Evolutionary conservation across 2,888 invertebrate genomes (phyloP), one percentile per base, ranked within the genome.

Genomic region (Dasypogon diadema): DNA sequence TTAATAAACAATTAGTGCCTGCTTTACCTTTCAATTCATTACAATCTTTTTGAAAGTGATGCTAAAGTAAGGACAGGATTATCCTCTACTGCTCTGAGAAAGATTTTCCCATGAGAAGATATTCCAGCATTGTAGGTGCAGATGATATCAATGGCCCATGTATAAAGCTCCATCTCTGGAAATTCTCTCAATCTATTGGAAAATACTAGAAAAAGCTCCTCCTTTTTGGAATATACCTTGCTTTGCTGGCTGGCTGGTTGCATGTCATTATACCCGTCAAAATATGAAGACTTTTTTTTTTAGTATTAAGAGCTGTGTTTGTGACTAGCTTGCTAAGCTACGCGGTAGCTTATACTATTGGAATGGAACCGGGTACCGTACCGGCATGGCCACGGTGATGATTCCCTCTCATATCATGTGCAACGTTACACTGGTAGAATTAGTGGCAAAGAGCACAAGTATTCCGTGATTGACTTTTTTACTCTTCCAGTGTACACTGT

Each of bases 151-250:
- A n/a, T n/a, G n/a, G n/a, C n/a, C n/a, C n/a, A n/a, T n/a, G n/a
- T n/a, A n/a, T n/a, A n/a, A n/a, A n/a, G n/a, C n/a, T n/a, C n/a
- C n/a, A 48, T n/a, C 21, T 48, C 37, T 37, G 37, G 21, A 63
- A 63, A 63, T 24, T 56, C 63, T 63, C 63, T 63, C 3, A n/a
- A n/a, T n/a, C 63, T 30, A 48, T 3, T 68, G 51, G 68, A 51
- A 68, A 22, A 68, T 48, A 30, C 16, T 24, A 30, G 48, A 24
- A 68, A 30, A 26, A 63, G 51, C 51, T 51, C n/a, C 37, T 26
- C 30, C 48, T 8, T 6, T 4, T 26, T 48, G n/a, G 48, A 14
- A 48, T 14, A 48, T 16, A 48, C 16, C 12, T 48, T 48, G 12
- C 48, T n/a, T n/a, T n/a, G n/a, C 48, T 14, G n/a, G 48, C 5